These are phyloP conservation scores for Catocala fraxini DNA, from an alignment of 2,888 invertebrate species.

Conservation along the genomic window DNA sequence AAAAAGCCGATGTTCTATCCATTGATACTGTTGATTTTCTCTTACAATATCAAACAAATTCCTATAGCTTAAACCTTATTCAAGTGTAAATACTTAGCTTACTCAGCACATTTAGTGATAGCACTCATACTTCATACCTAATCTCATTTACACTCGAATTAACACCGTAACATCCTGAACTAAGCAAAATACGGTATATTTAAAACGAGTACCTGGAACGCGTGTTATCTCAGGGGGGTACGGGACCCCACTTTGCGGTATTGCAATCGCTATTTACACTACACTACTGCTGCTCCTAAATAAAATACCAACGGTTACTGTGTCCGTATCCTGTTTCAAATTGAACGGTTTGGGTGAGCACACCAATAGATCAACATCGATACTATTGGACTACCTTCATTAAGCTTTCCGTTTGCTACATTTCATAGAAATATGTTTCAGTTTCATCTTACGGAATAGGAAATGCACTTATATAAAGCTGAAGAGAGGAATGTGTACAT, in stretches of 20 bases:
- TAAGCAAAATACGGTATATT: slow-evolving; percentile 1
- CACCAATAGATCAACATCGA: slow-evolving; percentile 1
- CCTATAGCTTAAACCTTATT: no score
- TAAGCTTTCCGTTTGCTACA: neutral
- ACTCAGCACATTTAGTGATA: no score
- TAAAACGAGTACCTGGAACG: neutral
- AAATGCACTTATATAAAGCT: no score
- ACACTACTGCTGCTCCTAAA: slow-evolving; percentile 4
- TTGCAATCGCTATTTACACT: slow-evolving; percentile 21
- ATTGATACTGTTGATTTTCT: no score
- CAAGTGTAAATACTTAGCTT: no score
- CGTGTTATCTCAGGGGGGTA: neutral
- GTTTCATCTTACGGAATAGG: neutral
- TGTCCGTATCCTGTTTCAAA: slow-evolving; percentile 1
- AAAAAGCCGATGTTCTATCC: no score
- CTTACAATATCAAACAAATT: no score
- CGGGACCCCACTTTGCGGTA: slow-evolving; percentile 4
- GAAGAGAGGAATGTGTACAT: no score
- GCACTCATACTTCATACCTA: no score
- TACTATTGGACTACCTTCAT: neutral
- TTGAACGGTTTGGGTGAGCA: slow-evolving; percentile 1
- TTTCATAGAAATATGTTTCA: neutral
- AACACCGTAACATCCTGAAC: neutral
- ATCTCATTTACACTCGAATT: no score
- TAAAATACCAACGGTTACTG: slow-evolving; percentile 1